These are phyloP conservation scores for Galaxias olidus DNA, from an alignment of 2,797 vertebrate species.

Conservation along the genomic window DNA sequence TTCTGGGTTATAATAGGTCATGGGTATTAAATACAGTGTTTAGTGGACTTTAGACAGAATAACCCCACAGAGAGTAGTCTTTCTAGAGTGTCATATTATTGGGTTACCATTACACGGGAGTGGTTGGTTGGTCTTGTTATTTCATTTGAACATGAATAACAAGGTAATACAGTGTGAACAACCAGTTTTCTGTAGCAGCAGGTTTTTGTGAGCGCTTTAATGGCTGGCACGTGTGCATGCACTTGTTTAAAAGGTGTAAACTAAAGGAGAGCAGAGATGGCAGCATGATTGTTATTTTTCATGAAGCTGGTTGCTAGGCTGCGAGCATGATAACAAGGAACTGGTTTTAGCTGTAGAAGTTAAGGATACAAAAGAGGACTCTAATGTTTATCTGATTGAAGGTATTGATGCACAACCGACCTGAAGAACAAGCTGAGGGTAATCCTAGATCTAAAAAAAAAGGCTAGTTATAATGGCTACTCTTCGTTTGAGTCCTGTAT, in stretches of 20 bases:
- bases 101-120: no score
- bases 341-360: neutral
- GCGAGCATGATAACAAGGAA: constrained; percentile 14
- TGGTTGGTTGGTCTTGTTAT: no score
- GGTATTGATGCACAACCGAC: neutral
- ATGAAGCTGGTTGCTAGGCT: constrained; percentile 9
- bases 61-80: no score
- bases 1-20: no score
- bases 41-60: no score
- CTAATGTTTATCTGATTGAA: neutral
- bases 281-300: neutral
- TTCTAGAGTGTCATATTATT: no score
- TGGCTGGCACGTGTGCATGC: neutral
- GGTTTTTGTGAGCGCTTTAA: constrained; percentile 1
- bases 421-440: no score
- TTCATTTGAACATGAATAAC: neutral
- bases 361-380: neutral
- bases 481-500: no score
- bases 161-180: neutral
- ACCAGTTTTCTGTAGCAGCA: neutral
- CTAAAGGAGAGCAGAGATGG: neutral
- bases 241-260: neutral
- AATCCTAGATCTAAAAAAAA: no score
- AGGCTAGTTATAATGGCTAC: no score
- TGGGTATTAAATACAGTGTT: no score